Evolutionary conservation across 1,140 invertebrate genomes (phyloP), one percentile per base, ranked within the genome.

Genomic region (Metaphire vulgaris): DNA sequence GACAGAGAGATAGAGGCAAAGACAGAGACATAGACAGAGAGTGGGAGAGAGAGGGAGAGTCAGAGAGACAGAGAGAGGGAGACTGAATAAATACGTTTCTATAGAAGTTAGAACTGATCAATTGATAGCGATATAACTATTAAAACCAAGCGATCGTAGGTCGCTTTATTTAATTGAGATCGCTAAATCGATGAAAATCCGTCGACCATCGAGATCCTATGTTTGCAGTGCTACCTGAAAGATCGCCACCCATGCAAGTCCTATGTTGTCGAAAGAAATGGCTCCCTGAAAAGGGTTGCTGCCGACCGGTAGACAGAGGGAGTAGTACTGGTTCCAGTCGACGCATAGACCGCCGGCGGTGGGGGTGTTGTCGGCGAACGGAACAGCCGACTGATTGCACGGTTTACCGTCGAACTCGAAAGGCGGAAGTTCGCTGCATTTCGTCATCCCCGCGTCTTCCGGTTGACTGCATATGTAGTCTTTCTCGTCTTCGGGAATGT

Each of bases 281-380:
- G 97, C 97, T 66, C 97, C 97, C 88, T 97, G 95, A 86, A 99
- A 99, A 30, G 98, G 98, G 89, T 99, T 99, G 81, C 92, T 91
- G 67, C 95, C 95, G 76, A 92, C 92, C 74, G 95, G 91, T 72
- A 91, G 91, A 87, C 98, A 99, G 81, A 93, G 91, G 32, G 93
- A 96, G 85, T 99, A 99, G 88, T 99, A 99, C 87, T 96, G 92
- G 88, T 99, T 97, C 97, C 97, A 99, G 88, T 99, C 97, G 81
- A 99, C 92, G 86, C 97, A 99, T 14, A 82, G 83, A 33, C 82
- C 83, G 74, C 86, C 87, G 33, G 81, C 82, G n/a, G 80, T 82
- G 2, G 80, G 83, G 77, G 82, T 84, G 76, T 83, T 83, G 72
- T 80, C 80, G 78, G 81, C 81, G 21, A 76, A 2, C 14, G 77